Evolutionary conservation across 2,888 invertebrate genomes (phyloP).

Genomic region (Apocheima hispidaria): DNA sequence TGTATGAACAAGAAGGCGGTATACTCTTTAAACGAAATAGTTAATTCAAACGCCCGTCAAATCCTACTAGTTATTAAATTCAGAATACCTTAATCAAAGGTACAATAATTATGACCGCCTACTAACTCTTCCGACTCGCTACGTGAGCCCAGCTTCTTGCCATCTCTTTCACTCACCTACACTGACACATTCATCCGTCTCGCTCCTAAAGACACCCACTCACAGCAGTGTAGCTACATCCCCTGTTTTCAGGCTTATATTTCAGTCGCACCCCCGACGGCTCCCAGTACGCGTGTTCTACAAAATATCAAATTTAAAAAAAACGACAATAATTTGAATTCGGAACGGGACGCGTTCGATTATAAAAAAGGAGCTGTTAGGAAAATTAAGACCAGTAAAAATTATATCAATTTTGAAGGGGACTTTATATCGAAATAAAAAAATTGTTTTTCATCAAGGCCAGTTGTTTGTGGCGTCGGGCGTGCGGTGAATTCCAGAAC

Average conservation of each 20-base stretch:
- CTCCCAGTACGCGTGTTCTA: constrained; percentile 50
- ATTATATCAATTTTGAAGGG: constrained; percentile 8
- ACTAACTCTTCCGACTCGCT: constrained; percentile 76
- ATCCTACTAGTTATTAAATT: constrained; percentile 67
- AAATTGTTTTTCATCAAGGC: constrained; percentile 40
- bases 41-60: constrained; percentile 32
- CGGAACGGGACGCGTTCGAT: constrained; percentile 27
- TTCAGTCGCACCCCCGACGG: constrained; percentile 68
- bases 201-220: constrained; percentile 74
- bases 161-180: constrained; percentile 51
- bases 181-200: constrained; percentile 47
- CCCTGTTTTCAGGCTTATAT: constrained; percentile 73
- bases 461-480: constrained; percentile 51
- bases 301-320: constrained; percentile 14
- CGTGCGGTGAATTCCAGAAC: constrained; percentile 45
- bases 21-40: not conserved
- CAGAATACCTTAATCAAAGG: constrained; percentile 72
- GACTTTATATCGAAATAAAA: constrained; percentile 16
- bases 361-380: constrained; percentile 20
- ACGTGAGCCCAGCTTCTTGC: constrained; percentile 66
- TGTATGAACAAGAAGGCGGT: no score
- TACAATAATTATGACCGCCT: constrained; percentile 77
- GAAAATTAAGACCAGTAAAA: constrained; percentile 23
- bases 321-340: constrained; percentile 38
- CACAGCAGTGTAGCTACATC: constrained; percentile 59